Conservation (phyloP, 2,888 invertebrate species). For the Calameuta idolon region DNA sequence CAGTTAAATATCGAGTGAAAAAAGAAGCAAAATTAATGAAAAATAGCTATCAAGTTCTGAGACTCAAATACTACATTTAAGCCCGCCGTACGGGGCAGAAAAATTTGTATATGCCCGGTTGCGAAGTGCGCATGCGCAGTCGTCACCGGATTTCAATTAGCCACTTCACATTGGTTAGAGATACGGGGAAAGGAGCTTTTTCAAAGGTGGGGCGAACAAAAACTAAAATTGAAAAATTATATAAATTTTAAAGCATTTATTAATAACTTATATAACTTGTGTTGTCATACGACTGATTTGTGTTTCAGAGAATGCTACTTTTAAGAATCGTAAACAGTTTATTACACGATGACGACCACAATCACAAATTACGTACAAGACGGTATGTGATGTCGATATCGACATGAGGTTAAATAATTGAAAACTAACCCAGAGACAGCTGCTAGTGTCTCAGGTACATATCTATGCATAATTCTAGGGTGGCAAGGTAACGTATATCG, state of each 20-base stretch:
- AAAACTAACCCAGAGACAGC: slow-evolving; percentile 26
- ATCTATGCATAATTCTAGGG: slow-evolving; percentile 29
- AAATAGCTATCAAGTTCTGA: too few relatives aligned
- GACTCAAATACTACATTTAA: too few relatives aligned
- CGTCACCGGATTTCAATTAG: too few relatives aligned
- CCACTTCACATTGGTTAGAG: too few relatives aligned
- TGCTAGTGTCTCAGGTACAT: slow-evolving; percentile 29
- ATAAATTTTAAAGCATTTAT: too few relatives aligned
- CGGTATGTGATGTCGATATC: slow-evolving; percentile 4
- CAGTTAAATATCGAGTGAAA: too few relatives aligned
- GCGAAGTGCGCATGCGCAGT: too few relatives aligned
- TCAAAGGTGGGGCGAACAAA: too few relatives aligned
- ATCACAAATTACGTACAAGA: neutral
- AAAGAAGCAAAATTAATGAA: too few relatives aligned
- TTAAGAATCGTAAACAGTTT: neutral
- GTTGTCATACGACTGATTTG: neutral
- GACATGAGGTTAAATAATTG: slow-evolving; percentile 33
- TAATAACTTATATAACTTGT: neutral
- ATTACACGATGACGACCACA: neutral
- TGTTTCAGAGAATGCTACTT: neutral
- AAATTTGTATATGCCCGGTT: too few relatives aligned
- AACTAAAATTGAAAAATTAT: neutral
- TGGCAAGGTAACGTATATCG: slow-evolving; percentile 27
- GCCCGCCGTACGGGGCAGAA: too few relatives aligned
- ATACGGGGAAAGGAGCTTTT: too few relatives aligned